phyloP scores from a whole-genome alignment of 1,140 invertebrate genomes.

The Caerostris extrusa region DNA sequence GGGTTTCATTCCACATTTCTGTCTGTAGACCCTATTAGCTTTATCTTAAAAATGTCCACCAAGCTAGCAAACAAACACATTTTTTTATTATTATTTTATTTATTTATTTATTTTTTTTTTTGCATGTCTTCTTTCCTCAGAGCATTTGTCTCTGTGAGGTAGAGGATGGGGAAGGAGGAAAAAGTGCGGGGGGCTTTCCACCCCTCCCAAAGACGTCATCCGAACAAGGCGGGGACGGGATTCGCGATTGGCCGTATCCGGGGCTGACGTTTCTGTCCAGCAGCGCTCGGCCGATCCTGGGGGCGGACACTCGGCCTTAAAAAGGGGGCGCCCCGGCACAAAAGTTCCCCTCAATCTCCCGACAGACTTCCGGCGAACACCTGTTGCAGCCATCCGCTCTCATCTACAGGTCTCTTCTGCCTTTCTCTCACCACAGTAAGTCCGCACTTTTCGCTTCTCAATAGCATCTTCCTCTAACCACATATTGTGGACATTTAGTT shows the following conservation, averaged over 20 bases:
- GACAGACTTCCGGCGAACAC: background rate
- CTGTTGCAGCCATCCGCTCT: background rate
- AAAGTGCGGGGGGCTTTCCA: background rate
- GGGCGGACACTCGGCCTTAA: conserved; percentile 5
- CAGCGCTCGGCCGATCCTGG: background rate
- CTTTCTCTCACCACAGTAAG: too few relatives aligned
- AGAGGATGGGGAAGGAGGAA: background rate
- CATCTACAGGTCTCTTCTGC: background rate
- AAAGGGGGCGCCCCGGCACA: background rate
- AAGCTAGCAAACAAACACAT: too few relatives aligned
- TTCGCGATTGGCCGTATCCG: background rate
- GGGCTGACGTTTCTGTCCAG: background rate
- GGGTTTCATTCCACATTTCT: too few relatives aligned
- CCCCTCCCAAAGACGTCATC: background rate
- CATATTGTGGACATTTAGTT: too few relatives aligned
- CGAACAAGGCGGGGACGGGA: background rate
- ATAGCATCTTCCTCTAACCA: too few relatives aligned
- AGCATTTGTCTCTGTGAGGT: too few relatives aligned
- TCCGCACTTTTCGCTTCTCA: too few relatives aligned
- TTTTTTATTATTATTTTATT: too few relatives aligned
- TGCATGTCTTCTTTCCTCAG: too few relatives aligned
- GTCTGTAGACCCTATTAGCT: too few relatives aligned
- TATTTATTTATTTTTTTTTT: too few relatives aligned
- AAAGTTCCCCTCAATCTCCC: background rate
- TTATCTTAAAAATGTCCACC: too few relatives aligned